Base-by-base conservation (phyloP, 1,140 invertebrate genomes). In the Zaprionus ornatus region DNA sequence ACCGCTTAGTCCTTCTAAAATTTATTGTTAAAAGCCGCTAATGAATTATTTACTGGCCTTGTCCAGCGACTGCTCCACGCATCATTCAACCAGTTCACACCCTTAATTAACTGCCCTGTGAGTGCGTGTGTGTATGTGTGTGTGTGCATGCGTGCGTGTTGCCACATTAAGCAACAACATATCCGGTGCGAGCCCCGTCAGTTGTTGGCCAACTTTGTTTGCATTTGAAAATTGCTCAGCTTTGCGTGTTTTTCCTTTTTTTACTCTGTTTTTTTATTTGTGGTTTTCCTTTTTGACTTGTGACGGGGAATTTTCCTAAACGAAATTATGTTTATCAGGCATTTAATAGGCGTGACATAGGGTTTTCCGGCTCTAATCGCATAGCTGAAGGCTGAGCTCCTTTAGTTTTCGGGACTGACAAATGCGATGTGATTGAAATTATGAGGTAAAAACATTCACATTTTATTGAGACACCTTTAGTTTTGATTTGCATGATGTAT, bases 51-150 rank as follows among this genome's bases (percentile, higher is more conserved):
- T 90, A 90, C 81, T 73, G 75, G 69, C 64, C 60, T 7, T 35
- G 48, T 40, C 17, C 17, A 37, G 13, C n/a, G 45, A 63, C 73
- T 64, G 35, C 76, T 80, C 67, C 73, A 80, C 72, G 90, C 88
- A 91, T 88, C 86, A 91, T 83, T 90, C 82, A 85, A 90, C 81
- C 88, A 90, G 90, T 91, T 91, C 90, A 91, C 90, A 91, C 90
- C 90, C 90, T 91, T 91, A 91, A 91, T 91, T 91, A 91, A 91
- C 85, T 82, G 76, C 59, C 74, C 69, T 60, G 48, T 42, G 68
- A 12, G n/a, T 17, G 23, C 17, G 52, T 54, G 50, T 27, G 1
- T 7, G 50, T 76, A 60, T 61, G 60, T 75, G 25, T 4, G 52
- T 80, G 68, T 61, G 60, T 75, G 70, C 60, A 59, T 78, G 63